Evolutionary conservation across 2,113 vertebrate genomes (phyloP).

Genomic region (Oncorhynchus clarkii): DNA sequence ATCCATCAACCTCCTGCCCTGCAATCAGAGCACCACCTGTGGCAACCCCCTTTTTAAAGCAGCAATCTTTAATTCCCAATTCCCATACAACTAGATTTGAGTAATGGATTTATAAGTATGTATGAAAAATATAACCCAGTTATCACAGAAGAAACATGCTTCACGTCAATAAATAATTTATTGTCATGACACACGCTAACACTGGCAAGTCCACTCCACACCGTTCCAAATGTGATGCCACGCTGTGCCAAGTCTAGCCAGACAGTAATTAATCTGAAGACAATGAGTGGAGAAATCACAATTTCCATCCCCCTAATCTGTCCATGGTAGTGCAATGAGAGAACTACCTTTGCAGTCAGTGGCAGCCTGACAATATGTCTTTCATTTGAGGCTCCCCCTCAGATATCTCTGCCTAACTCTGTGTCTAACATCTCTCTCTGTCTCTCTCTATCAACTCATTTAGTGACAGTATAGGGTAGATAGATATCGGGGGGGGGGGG

Average conservation of each 20-base stretch:
- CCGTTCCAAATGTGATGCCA: neutral
- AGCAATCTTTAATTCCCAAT: slow-evolving; percentile 12
- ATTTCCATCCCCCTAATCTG: slow-evolving; percentile 8
- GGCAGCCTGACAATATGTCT: slow-evolving; percentile 22
- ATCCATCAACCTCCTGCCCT: slow-evolving; percentile 7
- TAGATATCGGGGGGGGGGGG: too few species aligned
- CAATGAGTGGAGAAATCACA: slow-evolving; percentile 12
- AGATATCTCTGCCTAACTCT: slow-evolving; percentile 1
- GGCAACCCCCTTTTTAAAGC: neutral
- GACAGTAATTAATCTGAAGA: slow-evolving; percentile 8
- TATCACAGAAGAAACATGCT: too few species aligned
- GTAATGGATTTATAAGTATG: too few species aligned
- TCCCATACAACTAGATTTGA: neutral
- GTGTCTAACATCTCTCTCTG: too few species aligned
- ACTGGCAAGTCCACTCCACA: neutral
- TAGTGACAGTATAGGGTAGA: too few species aligned
- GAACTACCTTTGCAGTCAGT: neutral
- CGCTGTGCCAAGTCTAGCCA: slow-evolving; percentile 6
- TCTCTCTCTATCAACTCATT: too few species aligned
- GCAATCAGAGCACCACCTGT: slow-evolving; percentile 19
- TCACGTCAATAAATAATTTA: neutral
- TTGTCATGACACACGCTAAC: neutral
- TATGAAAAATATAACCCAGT: too few species aligned
- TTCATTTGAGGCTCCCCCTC: slow-evolving; percentile 2
- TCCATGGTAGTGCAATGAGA: neutral